Conservation (phyloP, 2,797 vertebrate genomes). For the Macropodus opercularis region DNA sequence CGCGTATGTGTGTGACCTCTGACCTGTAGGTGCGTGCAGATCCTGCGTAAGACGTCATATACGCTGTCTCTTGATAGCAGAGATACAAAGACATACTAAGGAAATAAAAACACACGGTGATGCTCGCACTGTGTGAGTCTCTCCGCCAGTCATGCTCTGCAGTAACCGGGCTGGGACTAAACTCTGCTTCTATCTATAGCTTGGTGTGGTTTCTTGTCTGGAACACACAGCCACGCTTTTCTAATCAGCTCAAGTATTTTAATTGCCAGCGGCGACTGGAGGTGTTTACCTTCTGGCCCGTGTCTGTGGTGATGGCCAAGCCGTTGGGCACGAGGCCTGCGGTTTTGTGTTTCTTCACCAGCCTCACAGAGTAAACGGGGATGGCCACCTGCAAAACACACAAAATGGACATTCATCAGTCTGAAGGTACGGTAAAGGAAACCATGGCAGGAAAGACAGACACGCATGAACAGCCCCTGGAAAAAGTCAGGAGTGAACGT, state of each 20-base stretch:
- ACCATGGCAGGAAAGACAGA: not conserved
- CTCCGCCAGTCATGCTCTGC: no score
- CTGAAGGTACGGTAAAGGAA: not conserved
- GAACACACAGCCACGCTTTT: constrained; percentile 35
- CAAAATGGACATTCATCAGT: not conserved
- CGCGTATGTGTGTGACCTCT: constrained; percentile 10
- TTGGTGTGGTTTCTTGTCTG: constrained; percentile 47
- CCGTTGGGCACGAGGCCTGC: constrained; percentile 94
- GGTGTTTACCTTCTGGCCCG: constrained; percentile 87
- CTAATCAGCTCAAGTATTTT: constrained; percentile 53
- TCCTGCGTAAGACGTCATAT: constrained; percentile 90
- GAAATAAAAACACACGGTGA: constrained; percentile 4
- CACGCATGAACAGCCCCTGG: constrained; percentile 9
- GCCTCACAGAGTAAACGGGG: constrained; percentile 89
- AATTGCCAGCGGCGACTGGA: constrained; percentile 12
- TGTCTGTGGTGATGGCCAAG: constrained; percentile 92
- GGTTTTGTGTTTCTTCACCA: constrained; percentile 96
- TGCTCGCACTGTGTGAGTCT: no score
- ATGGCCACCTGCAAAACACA: constrained; percentile 86
- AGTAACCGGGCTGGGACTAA: constrained; percentile 18
- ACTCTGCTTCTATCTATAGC: constrained; percentile 59
- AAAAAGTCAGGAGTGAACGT: constrained; percentile 24
- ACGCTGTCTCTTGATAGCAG: constrained; percentile 94
- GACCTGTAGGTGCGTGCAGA: constrained; percentile 97
- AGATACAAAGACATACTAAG: constrained; percentile 94